Evolutionary conservation across 1,140 invertebrate species (phyloP), one percentile per base, ranked within the genome.

Genomic region (Chrysomallon squamiferum): DNA sequence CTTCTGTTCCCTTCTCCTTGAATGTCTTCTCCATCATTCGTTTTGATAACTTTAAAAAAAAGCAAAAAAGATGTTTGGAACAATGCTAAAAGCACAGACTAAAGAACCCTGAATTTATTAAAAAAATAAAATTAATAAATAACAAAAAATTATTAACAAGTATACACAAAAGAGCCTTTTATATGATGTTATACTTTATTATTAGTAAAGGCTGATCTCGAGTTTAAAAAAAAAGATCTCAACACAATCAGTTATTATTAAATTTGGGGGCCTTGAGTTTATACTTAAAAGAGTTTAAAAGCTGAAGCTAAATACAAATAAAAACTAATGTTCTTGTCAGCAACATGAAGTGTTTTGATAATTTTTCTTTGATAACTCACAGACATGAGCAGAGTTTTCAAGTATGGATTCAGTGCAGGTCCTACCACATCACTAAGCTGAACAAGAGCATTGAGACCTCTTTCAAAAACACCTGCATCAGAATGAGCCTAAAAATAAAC

Each of bases 311-410:
- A 22, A 41, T 1, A 57, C 50, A 38, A 29, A 63, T 7, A 30
- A 18, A 62, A 3, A 18, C 30, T 29, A n/a, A 47, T 47, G 27
- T 38, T 32, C 11, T 27, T 54, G 18, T 15, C 25, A 27, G 11
- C 18, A n/a, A 18, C 11, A 11, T 18, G 22, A 13, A n/a, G 25
- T 11, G 25, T 25, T 27, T 20, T 15, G 13, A 18, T 20, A n/a
- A 54, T 41, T 22, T 43, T 41, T 29, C 30, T 38, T 3, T 29
- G 3, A 3, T n/a, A 43, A 75, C 76, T 75, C 72, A 85, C 82
- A 50, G 84, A 75, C 35, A 81, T 77, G 18, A 86, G 71, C 5
- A 85, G 68, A 61, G 73, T 79, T 68, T 84, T 86, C 0, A 86
- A 67, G 64, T 84, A 75, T 29, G 70, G 69, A 68, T 85, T 85